Evolutionary conservation across 2,797 vertebrate genomes (phyloP).

Genomic region (Apodemus agrarius): DNA sequence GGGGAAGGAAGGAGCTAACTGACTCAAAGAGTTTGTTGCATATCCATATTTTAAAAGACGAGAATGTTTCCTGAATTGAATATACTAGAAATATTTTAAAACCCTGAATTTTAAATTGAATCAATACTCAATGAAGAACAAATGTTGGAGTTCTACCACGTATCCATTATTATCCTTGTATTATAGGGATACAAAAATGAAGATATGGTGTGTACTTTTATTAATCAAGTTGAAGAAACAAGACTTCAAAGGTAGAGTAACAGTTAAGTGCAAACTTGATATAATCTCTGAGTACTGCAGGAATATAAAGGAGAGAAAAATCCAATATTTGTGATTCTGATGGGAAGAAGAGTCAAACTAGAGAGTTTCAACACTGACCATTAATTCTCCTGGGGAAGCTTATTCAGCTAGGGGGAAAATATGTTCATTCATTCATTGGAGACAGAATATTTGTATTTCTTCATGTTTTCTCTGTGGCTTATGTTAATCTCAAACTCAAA

Average conservation of each 20-base stretch:
- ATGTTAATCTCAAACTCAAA: background rate
- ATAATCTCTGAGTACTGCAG: background rate
- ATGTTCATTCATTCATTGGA: background rate
- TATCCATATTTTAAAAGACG: conserved; percentile 37
- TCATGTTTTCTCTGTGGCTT: background rate
- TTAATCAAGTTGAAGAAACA: conserved; percentile 39
- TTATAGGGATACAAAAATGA: conserved; percentile 20
- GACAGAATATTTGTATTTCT: background rate
- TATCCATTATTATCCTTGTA: background rate
- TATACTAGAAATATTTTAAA: conserved; percentile 63
- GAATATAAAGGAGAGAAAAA: background rate
- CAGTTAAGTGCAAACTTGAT: background rate
- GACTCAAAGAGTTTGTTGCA: conserved; percentile 41
- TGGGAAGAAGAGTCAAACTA: background rate
- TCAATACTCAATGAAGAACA: conserved; percentile 42
- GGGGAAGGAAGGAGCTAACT: conserved; percentile 46
- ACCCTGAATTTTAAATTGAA: conserved; percentile 55
- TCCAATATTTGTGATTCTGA: conserved; percentile 3
- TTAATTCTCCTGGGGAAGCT: conserved; percentile 12
- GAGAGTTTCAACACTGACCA: background rate
- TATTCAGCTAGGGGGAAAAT: background rate
- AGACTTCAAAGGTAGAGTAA: conserved; percentile 30
- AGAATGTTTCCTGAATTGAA: conserved; percentile 51
- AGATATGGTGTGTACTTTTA: background rate
- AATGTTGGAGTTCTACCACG: conserved; percentile 9